Evolutionary conservation across 2,113 vertebrate species (phyloP).

Genomic region (Thunnus thynnus): DNA sequence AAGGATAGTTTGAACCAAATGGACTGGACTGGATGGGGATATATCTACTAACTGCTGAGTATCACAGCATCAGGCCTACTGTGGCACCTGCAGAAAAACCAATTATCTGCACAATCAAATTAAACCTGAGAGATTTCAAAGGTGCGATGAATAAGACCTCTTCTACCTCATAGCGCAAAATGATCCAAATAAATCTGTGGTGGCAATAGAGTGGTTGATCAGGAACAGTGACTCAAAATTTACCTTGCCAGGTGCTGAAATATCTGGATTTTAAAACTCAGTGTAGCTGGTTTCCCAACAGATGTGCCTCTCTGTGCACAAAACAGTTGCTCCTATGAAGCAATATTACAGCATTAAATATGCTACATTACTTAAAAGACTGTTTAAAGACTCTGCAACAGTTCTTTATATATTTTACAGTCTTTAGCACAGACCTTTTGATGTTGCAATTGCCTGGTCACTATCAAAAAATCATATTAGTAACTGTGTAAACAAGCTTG

Average conservation of each 20-base stretch:
- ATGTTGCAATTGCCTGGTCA: not conserved
- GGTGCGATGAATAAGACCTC: constrained; percentile 44
- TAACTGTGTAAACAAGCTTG: not conserved
- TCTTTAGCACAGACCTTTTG: not conserved
- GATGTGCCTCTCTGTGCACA: not conserved
- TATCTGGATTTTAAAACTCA: constrained; percentile 15
- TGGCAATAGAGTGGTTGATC: constrained; percentile 35
- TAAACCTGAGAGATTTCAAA: constrained; percentile 50
- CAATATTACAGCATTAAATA: too few relatives aligned
- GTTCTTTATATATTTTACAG: not conserved
- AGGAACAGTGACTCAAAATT: constrained; percentile 46
- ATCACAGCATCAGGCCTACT: constrained; percentile 32
- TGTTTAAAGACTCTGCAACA: not conserved
- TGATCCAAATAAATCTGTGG: constrained; percentile 54
- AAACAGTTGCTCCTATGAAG: not conserved
- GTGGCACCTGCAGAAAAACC: constrained; percentile 52
- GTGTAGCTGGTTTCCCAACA: not conserved
- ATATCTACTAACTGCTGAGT: constrained; percentile 46
- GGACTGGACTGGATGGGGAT: constrained; percentile 29
- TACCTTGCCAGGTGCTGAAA: constrained; percentile 28
- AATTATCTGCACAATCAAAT: constrained; percentile 61
- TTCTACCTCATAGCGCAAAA: constrained; percentile 25
- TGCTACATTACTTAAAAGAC: not conserved
- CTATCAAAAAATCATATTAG: constrained; percentile 1
- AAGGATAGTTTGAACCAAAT: constrained; percentile 54